Evolutionary conservation across 64 coral and sea anemone genomes (phyloP).

Genomic region (Montipora efflorescens): DNA sequence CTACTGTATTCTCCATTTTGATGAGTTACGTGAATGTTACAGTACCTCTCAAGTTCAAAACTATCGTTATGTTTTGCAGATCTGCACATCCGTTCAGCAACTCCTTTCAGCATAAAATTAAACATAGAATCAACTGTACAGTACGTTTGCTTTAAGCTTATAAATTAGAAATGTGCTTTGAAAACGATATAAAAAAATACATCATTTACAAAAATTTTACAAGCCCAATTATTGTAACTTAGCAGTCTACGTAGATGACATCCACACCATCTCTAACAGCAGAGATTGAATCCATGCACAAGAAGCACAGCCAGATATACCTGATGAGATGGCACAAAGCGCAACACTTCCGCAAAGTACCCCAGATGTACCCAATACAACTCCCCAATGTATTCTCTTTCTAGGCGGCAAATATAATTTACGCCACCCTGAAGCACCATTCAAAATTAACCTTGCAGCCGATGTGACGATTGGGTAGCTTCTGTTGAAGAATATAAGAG

Average conservation of each 20-base stretch:
- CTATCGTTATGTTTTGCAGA: conserved; percentile 73
- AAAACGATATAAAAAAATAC: too few relatives aligned
- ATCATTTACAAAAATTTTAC: too few relatives aligned
- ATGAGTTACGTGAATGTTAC: neutral
- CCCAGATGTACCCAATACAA: conserved; percentile 16
- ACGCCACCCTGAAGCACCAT: neutral
- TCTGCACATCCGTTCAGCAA: conserved; percentile 70
- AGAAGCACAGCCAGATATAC: neutral
- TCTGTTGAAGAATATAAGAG: neutral
- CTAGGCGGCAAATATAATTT: conserved; percentile 19
- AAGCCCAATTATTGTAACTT: too few relatives aligned
- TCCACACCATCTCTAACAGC: too few relatives aligned
- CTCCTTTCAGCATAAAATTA: conserved; percentile 27
- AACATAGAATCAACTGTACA: neutral
- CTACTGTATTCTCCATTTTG: too few relatives aligned
- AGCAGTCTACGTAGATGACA: too few relatives aligned
- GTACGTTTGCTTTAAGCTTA: too few relatives aligned
- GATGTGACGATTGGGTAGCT: neutral
- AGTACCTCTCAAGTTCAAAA: conserved; percentile 73
- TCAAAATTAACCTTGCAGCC: neutral
- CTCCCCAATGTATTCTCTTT: conserved; percentile 32
- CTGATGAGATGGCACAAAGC: neutral
- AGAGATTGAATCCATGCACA: too few relatives aligned
- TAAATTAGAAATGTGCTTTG: too few relatives aligned
- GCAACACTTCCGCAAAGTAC: conserved; percentile 38